Evolutionary conservation across 2,113 vertebrate genomes (phyloP).

Genomic region (Mastomys natalensis): DNA sequence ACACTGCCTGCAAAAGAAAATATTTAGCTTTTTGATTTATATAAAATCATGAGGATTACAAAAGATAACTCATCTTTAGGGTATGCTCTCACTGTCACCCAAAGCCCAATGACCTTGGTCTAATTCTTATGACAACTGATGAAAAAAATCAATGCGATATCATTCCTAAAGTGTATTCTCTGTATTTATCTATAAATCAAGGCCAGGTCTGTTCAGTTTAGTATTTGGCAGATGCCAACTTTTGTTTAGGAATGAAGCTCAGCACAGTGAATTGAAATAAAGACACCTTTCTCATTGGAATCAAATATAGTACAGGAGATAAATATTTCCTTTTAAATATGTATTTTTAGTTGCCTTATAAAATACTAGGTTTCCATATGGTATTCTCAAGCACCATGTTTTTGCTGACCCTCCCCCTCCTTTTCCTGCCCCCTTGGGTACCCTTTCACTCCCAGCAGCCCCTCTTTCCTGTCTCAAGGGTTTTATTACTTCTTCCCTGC

Average conservation of each 20-base stretch:
- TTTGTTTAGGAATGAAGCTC: neutral
- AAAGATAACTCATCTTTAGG: constrained; percentile 48
- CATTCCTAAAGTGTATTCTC: constrained; percentile 31
- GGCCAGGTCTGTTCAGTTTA: constrained; percentile 6
- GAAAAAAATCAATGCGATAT: constrained; percentile 23
- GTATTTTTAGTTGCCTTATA: neutral
- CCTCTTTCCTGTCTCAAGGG: neutral
- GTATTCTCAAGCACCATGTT: neutral
- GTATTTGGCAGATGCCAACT: neutral
- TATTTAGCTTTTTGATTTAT: constrained; percentile 25
- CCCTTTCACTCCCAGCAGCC: accelerated
- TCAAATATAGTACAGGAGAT: neutral
- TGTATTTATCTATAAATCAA: constrained; percentile 6
- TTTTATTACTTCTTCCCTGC: neutral
- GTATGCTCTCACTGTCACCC: constrained; percentile 65
- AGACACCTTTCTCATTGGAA: neutral
- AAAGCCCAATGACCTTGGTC: constrained; percentile 55
- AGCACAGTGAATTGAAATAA: constrained; percentile 32
- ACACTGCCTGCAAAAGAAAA: constrained; percentile 57
- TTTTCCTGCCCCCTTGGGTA: neutral
- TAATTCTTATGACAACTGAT: constrained; percentile 41
- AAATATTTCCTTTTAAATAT: neutral
- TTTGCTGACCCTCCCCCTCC: neutral
- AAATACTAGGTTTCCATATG: neutral
- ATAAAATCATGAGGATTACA: constrained; percentile 49